Base-by-base conservation (phyloP, 1,140 invertebrate species). In the Drosophila truncata region DNA sequence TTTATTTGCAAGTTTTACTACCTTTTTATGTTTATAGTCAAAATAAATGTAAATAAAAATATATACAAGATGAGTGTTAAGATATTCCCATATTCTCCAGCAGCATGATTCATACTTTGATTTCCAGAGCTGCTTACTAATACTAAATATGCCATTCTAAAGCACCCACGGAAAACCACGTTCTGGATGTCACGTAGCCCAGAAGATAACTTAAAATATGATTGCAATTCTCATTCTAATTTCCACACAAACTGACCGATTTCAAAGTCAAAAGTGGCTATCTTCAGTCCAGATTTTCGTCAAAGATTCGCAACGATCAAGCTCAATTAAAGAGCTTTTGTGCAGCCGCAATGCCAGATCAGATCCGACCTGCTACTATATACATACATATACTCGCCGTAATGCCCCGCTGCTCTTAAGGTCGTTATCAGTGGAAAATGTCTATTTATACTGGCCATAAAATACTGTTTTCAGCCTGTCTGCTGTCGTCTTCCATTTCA, bases 161-260 rank as follows among this genome's bases (percentile, higher is more conserved):
- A 8, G 18, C 31, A 58, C 13, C 25, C 62, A 35, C 31, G 37
- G 9, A 25, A n/a, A 46, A 31, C 33, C 46, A 42, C 46, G 33
- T 39, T 54, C 23, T 8, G 13, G 33, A 62, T 55, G 52, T 65
- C 50, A 75, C 55, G 49, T 65, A 80, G 62, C 37, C 27, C 74
- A 5, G 27, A 39, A 52, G 50, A 47, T 50, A 52, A 52, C 39
- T 41, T 11, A 35, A 25, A 61, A 44, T 27, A 64, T 44, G 47
- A 59, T 76, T 66, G 49, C 78, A 70, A 86, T 87, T 87, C 62
- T 64, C 50, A 78, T 85, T 79, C 67, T 62, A 84, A 80, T 84
- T 79, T 67, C 16, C 16, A 70, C 25, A 35, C 29, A 35, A n/a
- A 35, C 61, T 33, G 25, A 65, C n/a, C 47, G 46, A 54, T 58